phyloP scores from a whole-genome alignment of 1,140 invertebrate species.

The Drosophila funebris region DNA sequence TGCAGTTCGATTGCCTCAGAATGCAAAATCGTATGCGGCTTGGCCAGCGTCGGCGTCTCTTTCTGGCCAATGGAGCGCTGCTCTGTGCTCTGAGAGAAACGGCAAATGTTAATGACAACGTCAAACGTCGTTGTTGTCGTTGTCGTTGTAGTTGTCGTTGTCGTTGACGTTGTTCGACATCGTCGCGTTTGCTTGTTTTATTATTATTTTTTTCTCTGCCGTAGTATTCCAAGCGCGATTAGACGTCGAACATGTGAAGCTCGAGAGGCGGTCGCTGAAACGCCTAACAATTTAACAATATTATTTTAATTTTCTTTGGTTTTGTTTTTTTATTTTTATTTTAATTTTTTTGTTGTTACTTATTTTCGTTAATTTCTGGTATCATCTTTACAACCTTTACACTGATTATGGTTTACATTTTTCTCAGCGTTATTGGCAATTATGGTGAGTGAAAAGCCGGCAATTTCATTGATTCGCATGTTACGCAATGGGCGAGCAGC shows the following conservation, averaged over 20 bases:
- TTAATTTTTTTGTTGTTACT: slow-evolving; percentile 11
- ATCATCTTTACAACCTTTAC: neutral
- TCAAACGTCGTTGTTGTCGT: slow-evolving; percentile 54
- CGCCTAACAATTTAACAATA: slow-evolving; percentile 47
- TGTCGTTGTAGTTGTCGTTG: slow-evolving; percentile 38
- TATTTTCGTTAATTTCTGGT: slow-evolving; percentile 11
- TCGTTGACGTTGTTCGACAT: slow-evolving; percentile 38
- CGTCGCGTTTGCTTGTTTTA: slow-evolving; percentile 44
- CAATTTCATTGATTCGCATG: slow-evolving; percentile 55
- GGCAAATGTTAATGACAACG: slow-evolving; percentile 44
- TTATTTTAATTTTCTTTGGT: slow-evolving; percentile 49
- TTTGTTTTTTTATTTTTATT: slow-evolving; percentile 41
- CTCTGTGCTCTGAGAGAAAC: slow-evolving; percentile 45
- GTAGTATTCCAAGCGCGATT: slow-evolving; percentile 83
- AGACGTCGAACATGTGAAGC: slow-evolving; percentile 83
- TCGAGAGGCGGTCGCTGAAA: slow-evolving; percentile 41
- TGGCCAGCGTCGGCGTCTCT: slow-evolving; percentile 6
- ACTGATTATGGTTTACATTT: slow-evolving; percentile 78
- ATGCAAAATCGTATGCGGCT: slow-evolving; percentile 35
- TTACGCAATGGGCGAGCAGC: slow-evolving; percentile 63
- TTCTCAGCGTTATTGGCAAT: slow-evolving; percentile 74
- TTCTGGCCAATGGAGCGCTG: slow-evolving; percentile 29
- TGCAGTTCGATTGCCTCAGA: neutral
- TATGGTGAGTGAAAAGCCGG: slow-evolving; percentile 66
- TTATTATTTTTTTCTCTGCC: slow-evolving; percentile 17